Conservation (phyloP, 2,797 vertebrate species). For the Squalus acanthias region DNA sequence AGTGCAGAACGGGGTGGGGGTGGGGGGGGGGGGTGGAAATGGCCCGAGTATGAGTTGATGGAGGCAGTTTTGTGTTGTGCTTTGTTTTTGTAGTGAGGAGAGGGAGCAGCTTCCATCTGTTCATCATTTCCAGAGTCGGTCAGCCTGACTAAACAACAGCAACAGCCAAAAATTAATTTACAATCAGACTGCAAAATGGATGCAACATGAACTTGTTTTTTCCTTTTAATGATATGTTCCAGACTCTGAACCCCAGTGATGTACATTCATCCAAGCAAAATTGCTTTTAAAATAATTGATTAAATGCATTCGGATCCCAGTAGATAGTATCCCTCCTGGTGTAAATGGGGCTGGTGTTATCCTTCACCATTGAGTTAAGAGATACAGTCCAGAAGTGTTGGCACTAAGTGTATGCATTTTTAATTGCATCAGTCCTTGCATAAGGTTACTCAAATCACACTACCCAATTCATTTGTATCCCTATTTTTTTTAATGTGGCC, state of each 20-base stretch:
- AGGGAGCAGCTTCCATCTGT: background rate
- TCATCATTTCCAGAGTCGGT: background rate
- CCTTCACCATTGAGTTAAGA: background rate
- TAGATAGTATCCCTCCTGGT: background rate
- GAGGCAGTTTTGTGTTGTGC: background rate
- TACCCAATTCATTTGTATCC: conserved; percentile 8
- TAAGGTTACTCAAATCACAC: background rate
- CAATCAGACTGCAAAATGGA: background rate
- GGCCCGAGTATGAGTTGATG: background rate
- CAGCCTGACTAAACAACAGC: background rate
- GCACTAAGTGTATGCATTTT: conserved; percentile 32
- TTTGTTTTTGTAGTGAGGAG: background rate
- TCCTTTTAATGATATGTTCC: background rate
- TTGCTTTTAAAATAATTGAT: background rate
- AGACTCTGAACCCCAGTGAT: background rate
- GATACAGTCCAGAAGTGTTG: background rate
- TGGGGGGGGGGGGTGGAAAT: background rate
- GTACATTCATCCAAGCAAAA: background rate
- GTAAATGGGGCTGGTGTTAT: background rate
- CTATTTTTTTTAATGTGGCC: conserved; percentile 19
- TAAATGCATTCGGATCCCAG: background rate
- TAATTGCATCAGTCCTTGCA: background rate
- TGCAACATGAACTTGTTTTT: background rate
- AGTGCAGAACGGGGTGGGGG: background rate
- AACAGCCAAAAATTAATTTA: background rate